Conservation (phyloP, 2,797 vertebrate species). For the Eulemur rubriventer region DNA sequence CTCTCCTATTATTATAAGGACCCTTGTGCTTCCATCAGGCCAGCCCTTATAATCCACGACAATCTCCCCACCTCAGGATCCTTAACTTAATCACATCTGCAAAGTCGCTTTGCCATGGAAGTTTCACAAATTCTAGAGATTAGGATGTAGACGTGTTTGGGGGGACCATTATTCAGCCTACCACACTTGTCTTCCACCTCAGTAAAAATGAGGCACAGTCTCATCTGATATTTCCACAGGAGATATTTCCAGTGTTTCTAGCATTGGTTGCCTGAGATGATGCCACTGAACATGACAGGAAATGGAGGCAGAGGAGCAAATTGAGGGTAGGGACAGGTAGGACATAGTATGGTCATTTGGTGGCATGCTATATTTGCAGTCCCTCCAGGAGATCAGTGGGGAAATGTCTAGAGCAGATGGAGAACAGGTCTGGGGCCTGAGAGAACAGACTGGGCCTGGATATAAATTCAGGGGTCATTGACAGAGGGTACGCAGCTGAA, state of each 20-base stretch:
- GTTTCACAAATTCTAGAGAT: too few relatives aligned
- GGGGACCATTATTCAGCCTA: not conserved
- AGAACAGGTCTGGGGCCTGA: not conserved
- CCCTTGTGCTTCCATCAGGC: too few relatives aligned
- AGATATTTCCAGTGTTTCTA: too few relatives aligned
- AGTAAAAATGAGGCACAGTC: not conserved
- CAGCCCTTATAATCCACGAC: too few relatives aligned
- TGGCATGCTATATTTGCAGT: not conserved
- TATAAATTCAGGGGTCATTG: not conserved
- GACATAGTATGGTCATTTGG: not conserved
- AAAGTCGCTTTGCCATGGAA: not conserved
- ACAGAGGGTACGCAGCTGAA: not conserved
- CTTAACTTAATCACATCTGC: not conserved
- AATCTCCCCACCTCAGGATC: not conserved
- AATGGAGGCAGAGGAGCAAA: not conserved
- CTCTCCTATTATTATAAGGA: too few relatives aligned
- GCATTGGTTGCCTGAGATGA: not conserved
- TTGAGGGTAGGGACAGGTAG: not conserved
- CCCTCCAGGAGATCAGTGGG: not conserved
- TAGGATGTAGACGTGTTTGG: too few relatives aligned
- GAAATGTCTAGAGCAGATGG: not conserved
- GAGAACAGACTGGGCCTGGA: not conserved
- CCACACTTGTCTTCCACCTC: not conserved
- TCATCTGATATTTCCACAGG: rapidly evolving
- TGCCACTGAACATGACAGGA: not conserved